These are phyloP conservation scores for Lagenorhynchus albirostris DNA, from an alignment of 2,113 vertebrate genomes.

Conservation along the genomic window DNA sequence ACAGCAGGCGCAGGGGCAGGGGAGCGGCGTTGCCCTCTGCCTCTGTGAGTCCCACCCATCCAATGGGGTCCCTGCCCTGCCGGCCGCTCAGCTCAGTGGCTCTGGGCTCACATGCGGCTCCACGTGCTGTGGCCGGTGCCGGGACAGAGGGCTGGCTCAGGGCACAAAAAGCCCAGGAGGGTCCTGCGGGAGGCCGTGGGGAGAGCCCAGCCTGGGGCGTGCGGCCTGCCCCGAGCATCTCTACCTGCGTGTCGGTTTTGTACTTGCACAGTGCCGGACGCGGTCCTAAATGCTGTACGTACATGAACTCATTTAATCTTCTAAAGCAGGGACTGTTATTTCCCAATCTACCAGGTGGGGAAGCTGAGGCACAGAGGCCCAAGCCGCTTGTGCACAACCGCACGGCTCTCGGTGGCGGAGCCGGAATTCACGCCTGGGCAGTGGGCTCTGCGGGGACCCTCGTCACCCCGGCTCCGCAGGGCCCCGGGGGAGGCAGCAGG, in stretches of 20 bases:
- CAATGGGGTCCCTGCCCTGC: too few relatives aligned
- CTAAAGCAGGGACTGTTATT: background rate
- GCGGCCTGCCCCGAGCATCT: background rate
- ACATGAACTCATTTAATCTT: background rate
- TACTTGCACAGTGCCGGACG: background rate
- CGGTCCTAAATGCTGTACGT: background rate
- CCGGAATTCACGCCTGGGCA: too few relatives aligned
- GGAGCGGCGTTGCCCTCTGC: background rate
- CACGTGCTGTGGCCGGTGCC: background rate
- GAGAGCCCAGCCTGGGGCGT: background rate
- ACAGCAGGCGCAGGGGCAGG: accelerated
- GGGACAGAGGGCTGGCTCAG: background rate
- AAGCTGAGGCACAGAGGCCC: background rate
- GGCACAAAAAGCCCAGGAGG: background rate
- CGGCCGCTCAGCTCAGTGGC: background rate
- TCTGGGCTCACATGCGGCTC: background rate
- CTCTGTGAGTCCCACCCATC: background rate
- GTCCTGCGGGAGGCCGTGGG: too few relatives aligned
- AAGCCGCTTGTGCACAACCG: background rate
- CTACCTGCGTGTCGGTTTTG: background rate
- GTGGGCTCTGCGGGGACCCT: background rate
- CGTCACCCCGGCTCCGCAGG: too few relatives aligned
- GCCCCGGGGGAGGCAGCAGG: too few relatives aligned
- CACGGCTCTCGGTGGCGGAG: background rate
- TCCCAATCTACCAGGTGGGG: background rate